phyloP scores from a whole-genome alignment of 2,797 vertebrate genomes.

The Sylvia borin region DNA sequence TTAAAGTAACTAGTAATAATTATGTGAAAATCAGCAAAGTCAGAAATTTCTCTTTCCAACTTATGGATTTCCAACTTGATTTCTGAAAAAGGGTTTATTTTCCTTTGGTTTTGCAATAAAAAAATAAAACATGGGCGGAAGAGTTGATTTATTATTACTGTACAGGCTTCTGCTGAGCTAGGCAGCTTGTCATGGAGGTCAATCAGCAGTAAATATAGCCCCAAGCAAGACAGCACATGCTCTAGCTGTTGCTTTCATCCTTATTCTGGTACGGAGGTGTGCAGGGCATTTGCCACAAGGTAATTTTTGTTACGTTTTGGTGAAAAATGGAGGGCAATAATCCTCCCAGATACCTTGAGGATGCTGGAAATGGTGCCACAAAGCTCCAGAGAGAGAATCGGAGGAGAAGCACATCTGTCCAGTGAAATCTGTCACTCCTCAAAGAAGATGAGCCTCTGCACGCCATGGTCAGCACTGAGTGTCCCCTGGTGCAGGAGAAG shows the following conservation, averaged over 20 bases:
- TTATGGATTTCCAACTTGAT: not conserved
- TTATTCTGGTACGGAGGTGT: not conserved
- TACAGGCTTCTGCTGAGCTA: conserved; percentile 19
- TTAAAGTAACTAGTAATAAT: not conserved
- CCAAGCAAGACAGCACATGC: not conserved
- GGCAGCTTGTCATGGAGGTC: not conserved
- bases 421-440: not conserved
- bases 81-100: not conserved
- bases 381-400: not conserved
- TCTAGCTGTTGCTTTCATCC: not conserved
- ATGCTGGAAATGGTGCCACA: not conserved
- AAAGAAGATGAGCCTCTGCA: conserved; percentile 15
- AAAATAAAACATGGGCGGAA: fast-evolving
- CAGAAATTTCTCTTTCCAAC: not conserved
- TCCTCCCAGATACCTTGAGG: not conserved
- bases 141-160: not conserved
- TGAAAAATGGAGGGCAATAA: not conserved
- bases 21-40: not conserved
- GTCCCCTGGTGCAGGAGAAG: not conserved
- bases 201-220: not conserved
- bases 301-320: conserved; percentile 11
- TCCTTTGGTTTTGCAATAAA: not conserved
- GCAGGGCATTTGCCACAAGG: not conserved
- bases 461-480: not conserved
- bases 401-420: not conserved